phyloP scores from a whole-genome alignment of 1,140 invertebrate species.

The Drosophila virilis region DNA sequence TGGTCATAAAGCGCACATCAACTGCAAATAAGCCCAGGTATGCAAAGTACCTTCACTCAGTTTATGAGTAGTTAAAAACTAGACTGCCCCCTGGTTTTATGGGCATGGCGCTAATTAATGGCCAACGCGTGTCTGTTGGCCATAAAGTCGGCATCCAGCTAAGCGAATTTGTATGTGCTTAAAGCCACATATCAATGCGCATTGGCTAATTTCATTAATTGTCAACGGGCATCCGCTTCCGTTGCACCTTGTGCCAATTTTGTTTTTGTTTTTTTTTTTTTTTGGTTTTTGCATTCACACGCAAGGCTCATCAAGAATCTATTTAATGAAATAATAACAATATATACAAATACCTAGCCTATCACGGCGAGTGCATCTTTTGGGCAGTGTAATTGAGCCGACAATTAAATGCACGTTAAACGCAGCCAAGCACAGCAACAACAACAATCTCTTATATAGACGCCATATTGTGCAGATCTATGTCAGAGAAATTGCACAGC shows the following conservation, averaged over 20 bases:
- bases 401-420: constrained; percentile 71
- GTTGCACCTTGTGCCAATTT: constrained; percentile 62
- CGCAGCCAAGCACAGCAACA: constrained; percentile 57
- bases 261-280: constrained; percentile 11
- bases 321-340: constrained; percentile 51
- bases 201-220: constrained; percentile 31
- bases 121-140: constrained; percentile 56
- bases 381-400: constrained; percentile 55
- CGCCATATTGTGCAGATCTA: constrained; percentile 28
- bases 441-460: constrained; percentile 14
- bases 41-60: constrained; percentile 18
- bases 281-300: neutral
- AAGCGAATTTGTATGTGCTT: constrained; percentile 44
- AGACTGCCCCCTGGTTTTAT: constrained; percentile 25
- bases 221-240: constrained; percentile 64
- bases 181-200: constrained; percentile 32
- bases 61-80: constrained; percentile 41
- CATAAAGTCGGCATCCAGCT: constrained; percentile 57
- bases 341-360: constrained; percentile 40
- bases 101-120: constrained; percentile 47
- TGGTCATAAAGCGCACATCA: constrained; percentile 33
- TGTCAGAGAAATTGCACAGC: constrained; percentile 36
- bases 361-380: constrained; percentile 53
- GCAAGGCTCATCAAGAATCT: constrained; percentile 40
- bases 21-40: constrained; percentile 5